phyloP scores from a whole-genome alignment of 2,888 invertebrate species.

The Spodoptera exigua region DNA sequence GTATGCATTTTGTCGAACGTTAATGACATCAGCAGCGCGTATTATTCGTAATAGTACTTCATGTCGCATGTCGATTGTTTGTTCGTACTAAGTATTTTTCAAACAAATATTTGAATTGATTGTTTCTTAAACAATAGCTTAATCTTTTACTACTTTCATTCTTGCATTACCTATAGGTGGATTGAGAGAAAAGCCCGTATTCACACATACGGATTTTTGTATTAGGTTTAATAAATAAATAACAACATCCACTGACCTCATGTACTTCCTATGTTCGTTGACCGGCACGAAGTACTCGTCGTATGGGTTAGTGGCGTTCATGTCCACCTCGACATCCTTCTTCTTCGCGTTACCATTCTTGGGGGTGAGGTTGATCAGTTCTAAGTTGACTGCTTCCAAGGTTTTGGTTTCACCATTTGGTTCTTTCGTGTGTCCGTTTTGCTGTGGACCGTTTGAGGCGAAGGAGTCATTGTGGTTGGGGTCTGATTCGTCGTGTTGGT shows the following conservation, averaged over 20 bases:
- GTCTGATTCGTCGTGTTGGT: conserved; percentile 81
- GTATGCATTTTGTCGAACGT: neutral
- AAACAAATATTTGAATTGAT: too few relatives aligned
- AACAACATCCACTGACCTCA: conserved; percentile 90
- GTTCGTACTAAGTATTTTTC: too few relatives aligned
- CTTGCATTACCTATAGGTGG: too few relatives aligned
- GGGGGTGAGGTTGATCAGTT: conserved; percentile 92
- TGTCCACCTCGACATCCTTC: conserved; percentile 91
- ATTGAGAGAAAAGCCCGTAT: too few relatives aligned
- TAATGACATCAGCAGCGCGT: conserved; percentile 1
- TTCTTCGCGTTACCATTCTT: conserved; percentile 90
- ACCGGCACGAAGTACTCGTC: conserved; percentile 96
- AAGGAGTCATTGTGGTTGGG: conserved; percentile 87
- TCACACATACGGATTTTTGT: too few relatives aligned
- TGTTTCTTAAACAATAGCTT: neutral
- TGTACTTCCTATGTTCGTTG: conserved; percentile 95
- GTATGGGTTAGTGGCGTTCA: conserved; percentile 92
- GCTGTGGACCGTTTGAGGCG: conserved; percentile 77
- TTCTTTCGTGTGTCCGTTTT: conserved; percentile 81
- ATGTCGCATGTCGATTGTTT: too few relatives aligned
- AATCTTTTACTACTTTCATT: too few relatives aligned
- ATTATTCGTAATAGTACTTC: neutral
- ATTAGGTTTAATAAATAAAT: too few relatives aligned
- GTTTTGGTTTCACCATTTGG: conserved; percentile 84
- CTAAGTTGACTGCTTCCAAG: conserved; percentile 93